These are phyloP conservation scores for Sciurus carolinensis DNA, from an alignment of 2,797 vertebrate genomes.

Conservation along the genomic window DNA sequence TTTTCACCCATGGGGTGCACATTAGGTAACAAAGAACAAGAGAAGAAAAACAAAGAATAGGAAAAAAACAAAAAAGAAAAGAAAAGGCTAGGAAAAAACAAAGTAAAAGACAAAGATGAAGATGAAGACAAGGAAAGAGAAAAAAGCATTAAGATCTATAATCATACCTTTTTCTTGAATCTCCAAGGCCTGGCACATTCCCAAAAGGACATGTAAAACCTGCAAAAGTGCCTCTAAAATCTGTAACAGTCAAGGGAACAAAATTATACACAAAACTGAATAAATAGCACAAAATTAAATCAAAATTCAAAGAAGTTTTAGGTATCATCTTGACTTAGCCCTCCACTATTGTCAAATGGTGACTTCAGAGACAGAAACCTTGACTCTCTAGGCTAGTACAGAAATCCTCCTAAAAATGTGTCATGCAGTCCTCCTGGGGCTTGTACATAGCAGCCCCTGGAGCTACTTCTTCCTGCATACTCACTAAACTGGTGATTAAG, in stretches of 20 bases:
- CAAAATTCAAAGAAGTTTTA: constrained; percentile 27
- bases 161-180: constrained; percentile 95
- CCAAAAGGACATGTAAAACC: constrained; percentile 94
- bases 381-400: neutral
- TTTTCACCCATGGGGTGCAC: neutral
- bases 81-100: neutral
- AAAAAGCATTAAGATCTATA: neutral
- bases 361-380: neutral
- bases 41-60: neutral
- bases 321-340: neutral
- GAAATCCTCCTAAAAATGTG: neutral
- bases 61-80: neutral
- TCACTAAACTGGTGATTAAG: neutral
- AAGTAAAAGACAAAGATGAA: neutral
- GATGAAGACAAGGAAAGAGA: neutral
- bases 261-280: neutral
- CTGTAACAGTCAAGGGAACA: constrained; percentile 87
- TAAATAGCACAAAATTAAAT: neutral
- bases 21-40: neutral
- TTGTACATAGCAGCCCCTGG: neutral
- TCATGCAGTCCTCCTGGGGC: neutral
- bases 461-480: neutral
- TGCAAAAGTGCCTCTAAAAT: constrained; percentile 95
- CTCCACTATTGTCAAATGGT: neutral
- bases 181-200: constrained; percentile 94